Conservation (phyloP, 2,797 vertebrate genomes). For the Aphelocoma californica region DNA sequence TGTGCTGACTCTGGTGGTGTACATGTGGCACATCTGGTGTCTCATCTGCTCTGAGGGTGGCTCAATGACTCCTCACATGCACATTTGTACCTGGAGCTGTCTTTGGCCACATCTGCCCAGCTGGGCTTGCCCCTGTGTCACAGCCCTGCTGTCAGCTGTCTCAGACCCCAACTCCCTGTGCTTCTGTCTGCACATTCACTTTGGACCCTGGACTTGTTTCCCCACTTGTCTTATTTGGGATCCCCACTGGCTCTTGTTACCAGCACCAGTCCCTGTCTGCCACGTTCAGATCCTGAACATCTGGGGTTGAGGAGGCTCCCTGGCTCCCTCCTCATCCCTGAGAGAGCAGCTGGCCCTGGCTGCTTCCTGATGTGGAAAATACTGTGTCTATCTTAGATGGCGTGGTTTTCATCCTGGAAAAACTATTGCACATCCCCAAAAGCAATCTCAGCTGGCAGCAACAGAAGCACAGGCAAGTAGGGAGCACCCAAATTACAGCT, state of each 20-base stretch:
- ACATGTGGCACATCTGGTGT: no score
- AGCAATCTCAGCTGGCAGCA: neutral
- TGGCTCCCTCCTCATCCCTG: neutral
- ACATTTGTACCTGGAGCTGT: neutral
- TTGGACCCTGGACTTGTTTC: neutral
- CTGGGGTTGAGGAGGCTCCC: neutral
- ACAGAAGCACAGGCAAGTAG: neutral
- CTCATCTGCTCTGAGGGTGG: neutral
- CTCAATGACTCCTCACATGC: neutral
- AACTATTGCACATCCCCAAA: neutral
- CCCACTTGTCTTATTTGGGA: neutral
- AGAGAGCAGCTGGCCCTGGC: neutral
- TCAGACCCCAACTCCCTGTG: neutral
- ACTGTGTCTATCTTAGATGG: fast-evolving
- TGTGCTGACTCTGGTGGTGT: neutral
- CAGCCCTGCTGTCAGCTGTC: neutral
- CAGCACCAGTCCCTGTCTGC: fast-evolving
- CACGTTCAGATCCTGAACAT: neutral
- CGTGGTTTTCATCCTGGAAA: neutral
- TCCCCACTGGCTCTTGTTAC: fast-evolving
- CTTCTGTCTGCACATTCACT: neutral
- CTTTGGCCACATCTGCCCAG: neutral
- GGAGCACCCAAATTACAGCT: neutral
- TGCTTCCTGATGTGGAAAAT: neutral
- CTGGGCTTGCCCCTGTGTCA: neutral